A percentile compares a stretch with the other conserved stretches of the same genome.
Evolutionary conservation across 2,113 vertebrate species (phyloP).

Genomic region (Odontophorus gujanensis): DNA sequence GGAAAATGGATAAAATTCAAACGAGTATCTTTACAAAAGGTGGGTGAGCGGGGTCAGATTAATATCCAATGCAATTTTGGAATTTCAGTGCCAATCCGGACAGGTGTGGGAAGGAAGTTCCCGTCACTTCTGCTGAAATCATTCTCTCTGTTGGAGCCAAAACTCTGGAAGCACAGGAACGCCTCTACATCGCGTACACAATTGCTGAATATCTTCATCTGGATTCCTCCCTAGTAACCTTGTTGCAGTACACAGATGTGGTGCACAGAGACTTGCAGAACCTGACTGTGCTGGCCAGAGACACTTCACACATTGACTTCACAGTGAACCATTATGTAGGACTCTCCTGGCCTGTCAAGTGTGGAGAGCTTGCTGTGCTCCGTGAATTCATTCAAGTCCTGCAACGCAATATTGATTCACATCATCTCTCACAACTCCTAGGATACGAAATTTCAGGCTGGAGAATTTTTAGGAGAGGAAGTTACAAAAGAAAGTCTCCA

Average conservation of each 20-base stretch:
- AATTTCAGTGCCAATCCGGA: background rate
- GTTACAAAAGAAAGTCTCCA: background rate
- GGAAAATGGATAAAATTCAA: background rate
- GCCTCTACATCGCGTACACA: background rate
- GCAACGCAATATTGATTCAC: background rate
- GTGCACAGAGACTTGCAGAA: background rate
- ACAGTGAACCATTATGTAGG: accelerated
- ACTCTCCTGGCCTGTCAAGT: conserved; percentile 50
- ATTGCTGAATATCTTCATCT: conserved; percentile 37
- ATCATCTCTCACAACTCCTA: conserved; percentile 41
- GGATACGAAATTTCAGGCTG: conserved; percentile 60
- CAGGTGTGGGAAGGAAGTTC: conserved; percentile 24
- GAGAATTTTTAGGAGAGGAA: conserved; percentile 48
- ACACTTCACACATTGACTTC: background rate
- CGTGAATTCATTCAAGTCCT: conserved; percentile 29
- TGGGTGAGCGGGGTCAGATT: background rate
- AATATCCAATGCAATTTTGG: background rate
- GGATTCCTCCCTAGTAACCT: conserved; percentile 1
- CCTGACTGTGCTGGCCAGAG: background rate
- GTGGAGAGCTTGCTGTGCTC: background rate
- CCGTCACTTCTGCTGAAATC: conserved; percentile 43
- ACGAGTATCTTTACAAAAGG: background rate
- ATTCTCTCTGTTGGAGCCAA: background rate
- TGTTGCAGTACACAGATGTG: background rate
- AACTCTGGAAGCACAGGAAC: background rate